Evolutionary conservation across 2,113 vertebrate genomes (phyloP).

Genomic region (Parotia lawesii): DNA sequence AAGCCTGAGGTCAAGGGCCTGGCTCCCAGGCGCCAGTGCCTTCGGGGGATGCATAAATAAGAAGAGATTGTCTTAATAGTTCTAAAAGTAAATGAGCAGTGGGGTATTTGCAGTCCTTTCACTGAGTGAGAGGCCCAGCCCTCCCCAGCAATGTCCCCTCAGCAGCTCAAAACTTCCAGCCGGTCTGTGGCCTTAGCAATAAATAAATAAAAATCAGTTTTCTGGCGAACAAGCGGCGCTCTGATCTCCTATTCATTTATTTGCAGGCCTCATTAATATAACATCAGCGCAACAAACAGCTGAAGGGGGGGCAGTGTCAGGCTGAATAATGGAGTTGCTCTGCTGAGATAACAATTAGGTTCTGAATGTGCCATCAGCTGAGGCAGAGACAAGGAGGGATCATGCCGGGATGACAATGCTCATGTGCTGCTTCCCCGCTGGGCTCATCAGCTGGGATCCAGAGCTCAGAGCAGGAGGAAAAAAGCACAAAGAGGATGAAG

Average conservation of each 20-base stretch:
- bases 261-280: slow-evolving; percentile 81
- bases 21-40: not conserved
- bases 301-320: slow-evolving; percentile 72
- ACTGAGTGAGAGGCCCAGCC: not conserved
- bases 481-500: not conserved
- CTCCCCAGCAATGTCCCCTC: not conserved
- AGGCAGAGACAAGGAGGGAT: slow-evolving; percentile 64
- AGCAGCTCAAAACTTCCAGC: slow-evolving; percentile 6
- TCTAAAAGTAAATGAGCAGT: not conserved
- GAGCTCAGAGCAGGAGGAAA: not conserved
- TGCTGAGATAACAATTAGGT: slow-evolving; percentile 80
- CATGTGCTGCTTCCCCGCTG: slow-evolving; percentile 28
- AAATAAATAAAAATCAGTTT: slow-evolving; percentile 68
- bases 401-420: slow-evolving; percentile 45
- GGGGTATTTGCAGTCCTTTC: not conserved
- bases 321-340: slow-evolving; percentile 78
- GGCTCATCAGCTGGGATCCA: slow-evolving; percentile 40
- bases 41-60: accelerated
- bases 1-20: not conserved
- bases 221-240: slow-evolving; percentile 61
- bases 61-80: not conserved
- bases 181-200: slow-evolving; percentile 45
- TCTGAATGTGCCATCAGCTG: slow-evolving; percentile 73
- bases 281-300: slow-evolving; percentile 81
- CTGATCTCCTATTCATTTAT: slow-evolving; percentile 75